Evolutionary conservation across 2,797 vertebrate species (phyloP).

Genomic region (Anableps anableps): DNA sequence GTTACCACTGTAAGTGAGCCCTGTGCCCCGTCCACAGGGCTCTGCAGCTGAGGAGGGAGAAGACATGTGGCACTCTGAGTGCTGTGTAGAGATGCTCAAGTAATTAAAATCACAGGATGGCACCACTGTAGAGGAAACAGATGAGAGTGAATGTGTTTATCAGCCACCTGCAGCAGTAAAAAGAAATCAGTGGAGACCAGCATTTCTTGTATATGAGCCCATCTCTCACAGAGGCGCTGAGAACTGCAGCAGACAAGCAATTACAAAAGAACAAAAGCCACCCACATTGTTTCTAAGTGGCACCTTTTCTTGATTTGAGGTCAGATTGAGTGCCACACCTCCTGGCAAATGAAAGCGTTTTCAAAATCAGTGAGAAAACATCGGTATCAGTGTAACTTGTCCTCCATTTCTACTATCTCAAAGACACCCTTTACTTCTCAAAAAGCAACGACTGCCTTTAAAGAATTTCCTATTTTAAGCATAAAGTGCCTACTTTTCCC

Average conservation of each 20-base stretch:
- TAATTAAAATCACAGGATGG: conserved; percentile 57
- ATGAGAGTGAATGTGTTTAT: conserved; percentile 51
- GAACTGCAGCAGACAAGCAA: conserved; percentile 40
- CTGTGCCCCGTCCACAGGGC: conserved; percentile 42
- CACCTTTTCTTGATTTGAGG: conserved; percentile 46
- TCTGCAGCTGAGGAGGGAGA: conserved; percentile 67
- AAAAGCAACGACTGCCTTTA: conserved; percentile 43
- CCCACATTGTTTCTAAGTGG: conserved; percentile 37
- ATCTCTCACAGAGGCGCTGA: conserved; percentile 8
- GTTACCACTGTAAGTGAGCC: conserved; percentile 29
- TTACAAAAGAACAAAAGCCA: conserved; percentile 47
- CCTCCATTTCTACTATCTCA: conserved; percentile 21
- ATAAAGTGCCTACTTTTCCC: conserved; percentile 37
- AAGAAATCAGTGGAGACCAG: conserved; percentile 32
- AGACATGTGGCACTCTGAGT: conserved; percentile 59
- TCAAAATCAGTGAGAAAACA: conserved; percentile 49
- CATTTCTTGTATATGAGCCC: conserved; percentile 24
- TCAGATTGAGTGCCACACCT: conserved; percentile 29
- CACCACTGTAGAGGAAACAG: conserved; percentile 18
- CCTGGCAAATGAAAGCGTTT: conserved; percentile 28
- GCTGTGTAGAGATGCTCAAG: conserved; percentile 32
- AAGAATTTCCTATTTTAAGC: conserved; percentile 32
- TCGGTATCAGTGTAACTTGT: conserved; percentile 56
- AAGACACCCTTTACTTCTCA: conserved; percentile 43
- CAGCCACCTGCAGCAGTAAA: conserved; percentile 56